A percentile compares a stretch with the other conserved stretches of the same genome.
These are phyloP conservation scores for Trachops cirrhosus DNA, from an alignment of 2,797 vertebrate species.

Conservation along the genomic window DNA sequence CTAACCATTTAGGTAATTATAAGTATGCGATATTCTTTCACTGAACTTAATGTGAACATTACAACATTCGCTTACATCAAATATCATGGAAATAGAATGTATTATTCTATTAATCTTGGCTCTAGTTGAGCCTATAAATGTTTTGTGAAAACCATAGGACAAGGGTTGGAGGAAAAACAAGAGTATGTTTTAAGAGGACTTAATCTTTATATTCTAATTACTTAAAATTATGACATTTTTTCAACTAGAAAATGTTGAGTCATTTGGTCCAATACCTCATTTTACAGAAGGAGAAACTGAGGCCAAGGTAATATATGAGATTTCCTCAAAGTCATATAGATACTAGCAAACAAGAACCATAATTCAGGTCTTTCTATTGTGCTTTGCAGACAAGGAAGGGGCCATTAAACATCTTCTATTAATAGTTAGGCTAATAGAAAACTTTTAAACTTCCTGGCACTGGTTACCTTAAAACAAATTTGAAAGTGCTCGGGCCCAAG, in stretches of 20 bases:
- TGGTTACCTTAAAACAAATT: not conserved
- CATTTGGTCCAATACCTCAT: not conserved
- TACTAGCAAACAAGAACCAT: not conserved
- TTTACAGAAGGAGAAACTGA: slow-evolving; percentile 17
- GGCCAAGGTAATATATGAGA: not conserved
- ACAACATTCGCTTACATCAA: not conserved
- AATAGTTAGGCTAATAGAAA: not conserved
- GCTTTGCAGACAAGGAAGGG: not conserved
- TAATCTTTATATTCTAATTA: not conserved
- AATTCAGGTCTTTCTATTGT: slow-evolving; percentile 13
- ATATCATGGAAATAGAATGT: not conserved
- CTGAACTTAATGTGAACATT: not conserved
- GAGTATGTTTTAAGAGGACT: not conserved
- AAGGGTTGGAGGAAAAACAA: not conserved
- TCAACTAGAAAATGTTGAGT: not conserved
- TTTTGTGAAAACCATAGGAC: not conserved
- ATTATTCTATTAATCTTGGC: not conserved
- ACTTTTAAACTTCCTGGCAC: not conserved
- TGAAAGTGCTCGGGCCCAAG: not conserved
- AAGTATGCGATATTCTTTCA: not conserved
- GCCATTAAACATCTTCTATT: not conserved
- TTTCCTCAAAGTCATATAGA: not conserved
- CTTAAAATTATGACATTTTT: not conserved
- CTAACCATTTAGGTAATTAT: not conserved
- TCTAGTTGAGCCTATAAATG: not conserved